Percentiles rank a stretch among this genome's conserved stretches.
These are phyloP conservation scores for Oncopodura yosiiana DNA, from an alignment of 1,140 invertebrate species.

Conservation along the genomic window DNA sequence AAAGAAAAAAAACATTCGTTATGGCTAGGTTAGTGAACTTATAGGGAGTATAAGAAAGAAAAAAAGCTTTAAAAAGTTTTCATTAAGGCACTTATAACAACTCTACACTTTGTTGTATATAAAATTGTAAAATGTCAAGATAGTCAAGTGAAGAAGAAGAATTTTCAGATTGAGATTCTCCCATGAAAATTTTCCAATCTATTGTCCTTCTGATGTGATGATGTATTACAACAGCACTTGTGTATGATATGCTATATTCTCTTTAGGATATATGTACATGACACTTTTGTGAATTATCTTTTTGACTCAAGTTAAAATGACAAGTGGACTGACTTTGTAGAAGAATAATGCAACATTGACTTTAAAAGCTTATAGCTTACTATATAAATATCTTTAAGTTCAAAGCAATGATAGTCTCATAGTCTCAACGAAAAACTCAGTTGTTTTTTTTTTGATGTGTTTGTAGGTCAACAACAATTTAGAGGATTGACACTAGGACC, in stretches of 20 bases:
- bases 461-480: slow-evolving; percentile 31
- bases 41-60: too few species aligned
- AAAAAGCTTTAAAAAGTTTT: too few species aligned
- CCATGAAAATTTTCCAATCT: slow-evolving; percentile 26
- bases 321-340: too few species aligned
- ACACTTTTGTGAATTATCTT: too few species aligned
- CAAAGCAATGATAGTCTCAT: too few species aligned
- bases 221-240: background rate
- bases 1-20: slow-evolving; percentile 9
- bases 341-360: background rate
- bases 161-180: slow-evolving; percentile 14
- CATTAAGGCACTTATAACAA: too few species aligned
- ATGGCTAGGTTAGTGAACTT: slow-evolving; percentile 13
- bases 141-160: background rate
- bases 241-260: too few species aligned
- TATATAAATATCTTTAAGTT: too few species aligned
- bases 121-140: background rate
- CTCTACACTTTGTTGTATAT: too few species aligned
- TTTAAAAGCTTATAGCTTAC: background rate
- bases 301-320: too few species aligned
- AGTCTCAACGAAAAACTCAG: too few species aligned
- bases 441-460: slow-evolving; percentile 1
- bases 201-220: slow-evolving; percentile 15
- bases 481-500: slow-evolving; percentile 29
- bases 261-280: too few species aligned